phyloP scores from a whole-genome alignment of 2,888 invertebrate species.

The Tenthredo scrophulariae region DNA sequence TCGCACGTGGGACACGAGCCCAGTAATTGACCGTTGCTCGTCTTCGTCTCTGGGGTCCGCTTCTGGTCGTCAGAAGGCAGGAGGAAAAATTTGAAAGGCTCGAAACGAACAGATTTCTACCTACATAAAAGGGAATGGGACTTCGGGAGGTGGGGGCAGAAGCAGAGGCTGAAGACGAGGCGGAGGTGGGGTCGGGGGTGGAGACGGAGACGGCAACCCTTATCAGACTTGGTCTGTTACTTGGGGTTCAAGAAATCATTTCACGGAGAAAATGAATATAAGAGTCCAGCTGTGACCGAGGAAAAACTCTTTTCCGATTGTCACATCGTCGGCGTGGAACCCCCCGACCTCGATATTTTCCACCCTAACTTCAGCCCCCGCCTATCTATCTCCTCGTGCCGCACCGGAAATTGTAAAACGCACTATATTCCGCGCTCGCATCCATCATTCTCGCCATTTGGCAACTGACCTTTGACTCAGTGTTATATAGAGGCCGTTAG shows the following conservation, averaged over 20 bases:
- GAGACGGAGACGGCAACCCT: not conserved
- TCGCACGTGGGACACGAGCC: conserved; percentile 15
- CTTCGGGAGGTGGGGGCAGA: not conserved
- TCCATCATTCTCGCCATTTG: conserved; percentile 46
- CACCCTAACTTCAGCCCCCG: conserved; percentile 26
- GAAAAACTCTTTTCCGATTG: conserved; percentile 60
- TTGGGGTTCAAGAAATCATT: conserved; percentile 61
- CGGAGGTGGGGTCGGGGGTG: not conserved
- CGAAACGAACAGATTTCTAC: conserved; percentile 38
- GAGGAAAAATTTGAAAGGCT: conserved; percentile 14
- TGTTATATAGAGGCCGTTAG: not conserved
- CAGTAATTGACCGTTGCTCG: conserved; percentile 37
- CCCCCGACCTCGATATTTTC: conserved; percentile 36
- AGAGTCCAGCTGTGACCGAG: conserved; percentile 66
- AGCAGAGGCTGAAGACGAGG: not conserved
- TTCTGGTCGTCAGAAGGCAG: conserved; percentile 21
- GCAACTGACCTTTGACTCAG: conserved; percentile 5
- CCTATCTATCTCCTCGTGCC: conserved; percentile 48
- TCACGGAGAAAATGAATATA: conserved; percentile 67
- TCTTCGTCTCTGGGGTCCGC: conserved; percentile 11
- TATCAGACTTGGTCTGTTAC: conserved; percentile 39
- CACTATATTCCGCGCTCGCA: conserved; percentile 46
- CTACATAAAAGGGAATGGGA: conserved; percentile 2
- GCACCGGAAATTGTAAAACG: conserved; percentile 52
- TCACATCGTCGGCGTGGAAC: conserved; percentile 33